Conservation (phyloP, 2,113 vertebrate species). For the Ia io region DNA sequence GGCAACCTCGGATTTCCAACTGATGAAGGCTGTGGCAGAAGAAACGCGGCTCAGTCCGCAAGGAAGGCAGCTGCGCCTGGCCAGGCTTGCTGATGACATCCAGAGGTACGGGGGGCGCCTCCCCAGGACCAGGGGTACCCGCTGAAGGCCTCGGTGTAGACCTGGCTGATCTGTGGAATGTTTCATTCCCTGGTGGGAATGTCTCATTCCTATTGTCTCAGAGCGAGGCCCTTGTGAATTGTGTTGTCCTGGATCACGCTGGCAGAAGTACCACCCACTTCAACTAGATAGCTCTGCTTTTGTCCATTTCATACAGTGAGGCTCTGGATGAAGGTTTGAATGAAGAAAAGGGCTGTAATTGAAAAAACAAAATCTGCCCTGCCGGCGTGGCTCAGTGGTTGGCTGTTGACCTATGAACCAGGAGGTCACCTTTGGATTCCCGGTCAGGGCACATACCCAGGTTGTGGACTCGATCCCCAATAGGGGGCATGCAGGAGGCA, state of each 20-base stretch:
- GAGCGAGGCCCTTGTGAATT: background rate
- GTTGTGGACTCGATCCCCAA: too few species aligned
- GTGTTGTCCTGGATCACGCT: background rate
- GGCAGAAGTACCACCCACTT: background rate
- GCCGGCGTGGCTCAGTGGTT: too few species aligned
- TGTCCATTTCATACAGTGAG: background rate
- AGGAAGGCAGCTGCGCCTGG: slow-evolving; percentile 71
- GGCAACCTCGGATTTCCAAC: slow-evolving; percentile 69
- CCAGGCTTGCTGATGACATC: slow-evolving; percentile 73
- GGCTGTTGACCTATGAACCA: too few species aligned
- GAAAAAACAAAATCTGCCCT: background rate
- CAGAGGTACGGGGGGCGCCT: slow-evolving; percentile 69
- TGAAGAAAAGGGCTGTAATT: background rate
- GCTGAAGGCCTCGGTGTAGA: background rate
- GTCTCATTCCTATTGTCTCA: background rate
- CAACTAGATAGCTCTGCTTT: background rate
- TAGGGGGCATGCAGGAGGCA: too few species aligned
- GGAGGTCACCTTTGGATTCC: too few species aligned
- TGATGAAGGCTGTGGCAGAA: slow-evolving; percentile 78
- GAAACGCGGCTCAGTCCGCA: slow-evolving; percentile 71
- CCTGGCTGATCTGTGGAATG: background rate
- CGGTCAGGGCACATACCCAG: too few species aligned
- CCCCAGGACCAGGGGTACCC: background rate
- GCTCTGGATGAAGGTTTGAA: background rate
- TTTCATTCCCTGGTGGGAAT: background rate